phyloP scores from a whole-genome alignment of 2,113 vertebrate genomes.

The Cyprinodon brontotheroides region DNA sequence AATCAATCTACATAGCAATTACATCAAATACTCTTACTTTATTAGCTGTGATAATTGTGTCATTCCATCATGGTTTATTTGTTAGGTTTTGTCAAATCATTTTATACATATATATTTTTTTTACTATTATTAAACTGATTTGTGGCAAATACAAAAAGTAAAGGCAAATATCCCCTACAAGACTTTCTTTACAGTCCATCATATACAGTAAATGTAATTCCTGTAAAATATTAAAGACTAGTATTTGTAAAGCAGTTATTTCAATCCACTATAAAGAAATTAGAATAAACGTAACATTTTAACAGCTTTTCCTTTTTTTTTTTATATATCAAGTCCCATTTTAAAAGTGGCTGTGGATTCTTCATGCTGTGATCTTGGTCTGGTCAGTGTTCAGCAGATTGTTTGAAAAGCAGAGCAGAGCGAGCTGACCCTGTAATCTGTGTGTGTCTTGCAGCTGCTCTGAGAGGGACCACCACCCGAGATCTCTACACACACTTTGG shows the following conservation, averaged over 20 bases:
- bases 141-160: background rate
- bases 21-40: no score
- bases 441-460: conserved; percentile 79
- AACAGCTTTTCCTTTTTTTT: background rate
- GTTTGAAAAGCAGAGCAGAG: conserved; percentile 53
- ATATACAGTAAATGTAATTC: background rate
- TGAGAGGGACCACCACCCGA: conserved; percentile 90
- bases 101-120: background rate
- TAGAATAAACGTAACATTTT: background rate
- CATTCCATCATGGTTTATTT: no score
- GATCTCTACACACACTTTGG: conserved; percentile 90
- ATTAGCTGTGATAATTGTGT: no score
- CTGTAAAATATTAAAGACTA: background rate
- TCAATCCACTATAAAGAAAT: background rate
- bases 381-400: conserved; percentile 48
- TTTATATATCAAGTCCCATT: background rate
- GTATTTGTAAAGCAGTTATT: background rate
- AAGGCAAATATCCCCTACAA: background rate
- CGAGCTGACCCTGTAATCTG: conserved; percentile 39
- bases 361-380: conserved; percentile 8
- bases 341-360: conserved; percentile 1
- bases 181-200: background rate
- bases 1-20: no score
- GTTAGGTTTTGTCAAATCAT: no score
- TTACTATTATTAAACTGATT: background rate